Percentiles rank a stretch among this genome's conserved stretches.
These are phyloP conservation scores for Cololabis saira DNA, from an alignment of 2,113 vertebrate genomes.

Conservation along the genomic window DNA sequence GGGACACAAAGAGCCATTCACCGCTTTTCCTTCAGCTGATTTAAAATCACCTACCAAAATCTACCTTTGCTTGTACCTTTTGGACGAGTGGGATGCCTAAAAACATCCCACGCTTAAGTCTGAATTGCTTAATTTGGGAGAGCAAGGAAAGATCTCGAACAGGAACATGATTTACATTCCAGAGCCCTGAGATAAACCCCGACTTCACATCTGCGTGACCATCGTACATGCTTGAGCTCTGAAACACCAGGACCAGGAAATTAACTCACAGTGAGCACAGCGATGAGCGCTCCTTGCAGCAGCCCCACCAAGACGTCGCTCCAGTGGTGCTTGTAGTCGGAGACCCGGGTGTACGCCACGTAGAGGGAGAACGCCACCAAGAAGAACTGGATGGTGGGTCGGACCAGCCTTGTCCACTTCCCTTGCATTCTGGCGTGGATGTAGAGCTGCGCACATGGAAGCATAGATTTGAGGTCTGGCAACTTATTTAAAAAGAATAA, in stretches of 20 bases:
- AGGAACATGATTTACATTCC: too few species aligned
- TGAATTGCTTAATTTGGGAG: too few species aligned
- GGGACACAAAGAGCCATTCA: too few species aligned
- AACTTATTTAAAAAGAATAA: not conserved
- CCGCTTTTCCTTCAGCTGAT: too few species aligned
- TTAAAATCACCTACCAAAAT: too few species aligned
- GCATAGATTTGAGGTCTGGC: not conserved
- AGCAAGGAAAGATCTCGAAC: too few species aligned
- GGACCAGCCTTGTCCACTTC: constrained; percentile 89
- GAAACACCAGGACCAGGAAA: not conserved
- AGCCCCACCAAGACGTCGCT: constrained; percentile 91
- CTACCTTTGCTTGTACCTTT: too few species aligned
- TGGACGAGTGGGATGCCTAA: too few species aligned
- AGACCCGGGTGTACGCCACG: constrained; percentile 92
- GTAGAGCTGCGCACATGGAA: constrained; percentile 82
- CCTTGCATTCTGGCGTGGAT: constrained; percentile 89
- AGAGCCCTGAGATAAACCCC: too few species aligned
- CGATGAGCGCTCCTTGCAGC: constrained; percentile 91
- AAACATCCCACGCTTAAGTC: too few species aligned
- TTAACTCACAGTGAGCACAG: constrained; percentile 86
- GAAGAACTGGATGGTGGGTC: constrained; percentile 95
- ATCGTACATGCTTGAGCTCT: too few species aligned
- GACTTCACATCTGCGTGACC: too few species aligned
- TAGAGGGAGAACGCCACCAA: constrained; percentile 90
- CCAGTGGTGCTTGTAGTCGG: constrained; percentile 96